These are phyloP conservation scores for Cyanoliseus patagonus DNA, from an alignment of 2,113 vertebrate species.

Conservation along the genomic window DNA sequence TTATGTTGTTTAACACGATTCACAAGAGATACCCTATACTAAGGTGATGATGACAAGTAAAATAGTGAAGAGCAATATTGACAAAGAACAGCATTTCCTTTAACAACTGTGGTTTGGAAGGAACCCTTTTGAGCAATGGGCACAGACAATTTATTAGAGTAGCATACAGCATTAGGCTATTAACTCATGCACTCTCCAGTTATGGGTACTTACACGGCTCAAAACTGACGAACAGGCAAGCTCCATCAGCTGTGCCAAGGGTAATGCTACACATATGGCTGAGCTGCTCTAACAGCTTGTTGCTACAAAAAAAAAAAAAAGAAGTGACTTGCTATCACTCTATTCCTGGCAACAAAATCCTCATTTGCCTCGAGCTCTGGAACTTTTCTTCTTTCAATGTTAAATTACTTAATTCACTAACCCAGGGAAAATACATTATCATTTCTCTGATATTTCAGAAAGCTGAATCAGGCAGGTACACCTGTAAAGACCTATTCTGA, in stretches of 20 bases:
- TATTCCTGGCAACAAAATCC: neutral
- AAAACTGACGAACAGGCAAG: neutral
- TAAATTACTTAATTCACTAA: neutral
- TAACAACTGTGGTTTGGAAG: neutral
- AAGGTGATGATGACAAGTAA: fast-evolving
- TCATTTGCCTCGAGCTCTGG: neutral
- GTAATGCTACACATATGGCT: neutral
- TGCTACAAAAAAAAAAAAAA: neutral
- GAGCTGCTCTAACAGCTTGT: neutral
- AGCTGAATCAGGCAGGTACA: neutral
- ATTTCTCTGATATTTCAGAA: neutral
- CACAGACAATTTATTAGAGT: neutral
- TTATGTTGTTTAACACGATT: neutral
- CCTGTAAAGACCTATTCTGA: neutral
- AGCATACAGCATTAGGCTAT: neutral
- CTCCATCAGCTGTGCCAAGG: neutral
- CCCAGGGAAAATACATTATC: neutral
- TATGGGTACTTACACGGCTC: neutral
- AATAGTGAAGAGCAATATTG: fast-evolving
- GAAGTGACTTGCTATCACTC: neutral
- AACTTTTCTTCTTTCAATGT: neutral
- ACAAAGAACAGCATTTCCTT: neutral
- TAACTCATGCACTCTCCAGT: neutral
- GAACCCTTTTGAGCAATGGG: neutral
- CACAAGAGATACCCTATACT: neutral